These are phyloP conservation scores for Sinella curviseta DNA, from an alignment of 1,140 invertebrate genomes.

Conservation along the genomic window DNA sequence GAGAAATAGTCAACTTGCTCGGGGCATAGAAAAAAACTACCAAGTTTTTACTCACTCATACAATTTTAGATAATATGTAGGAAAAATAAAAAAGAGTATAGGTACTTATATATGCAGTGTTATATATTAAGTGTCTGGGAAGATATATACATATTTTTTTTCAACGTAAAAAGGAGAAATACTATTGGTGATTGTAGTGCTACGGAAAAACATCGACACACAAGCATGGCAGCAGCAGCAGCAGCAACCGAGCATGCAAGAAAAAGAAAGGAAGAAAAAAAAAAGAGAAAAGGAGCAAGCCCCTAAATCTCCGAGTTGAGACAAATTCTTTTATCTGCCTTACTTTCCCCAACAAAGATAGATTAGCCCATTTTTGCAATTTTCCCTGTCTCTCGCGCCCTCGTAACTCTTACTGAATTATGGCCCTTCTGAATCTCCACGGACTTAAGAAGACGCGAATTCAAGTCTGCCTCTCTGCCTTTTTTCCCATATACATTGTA, in stretches of 20 bases:
- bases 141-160: no score
- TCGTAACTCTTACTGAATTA: slow-evolving; percentile 52
- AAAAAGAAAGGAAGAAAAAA: slow-evolving; percentile 15
- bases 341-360: slow-evolving; percentile 53
- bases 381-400: slow-evolving; percentile 51
- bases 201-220: slow-evolving; percentile 15
- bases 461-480: slow-evolving; percentile 39
- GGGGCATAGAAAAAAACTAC: background rate
- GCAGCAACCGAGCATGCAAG: background rate
- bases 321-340: slow-evolving; percentile 54
- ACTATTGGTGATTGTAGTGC: background rate
- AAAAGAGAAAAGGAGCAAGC: slow-evolving; percentile 25
- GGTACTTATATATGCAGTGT: background rate
- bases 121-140: no score
- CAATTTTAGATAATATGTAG: background rate
- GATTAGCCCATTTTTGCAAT: slow-evolving; percentile 53
- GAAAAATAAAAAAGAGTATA: background rate
- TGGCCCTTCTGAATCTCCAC: slow-evolving; percentile 51
- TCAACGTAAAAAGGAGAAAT: background rate
- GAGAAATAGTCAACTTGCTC: slow-evolving; percentile 12
- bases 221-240: background rate
- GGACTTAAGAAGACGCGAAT: slow-evolving; percentile 50
- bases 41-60: slow-evolving; percentile 13
- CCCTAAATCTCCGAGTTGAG: slow-evolving; percentile 51
- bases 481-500: background rate